Evolutionary conservation across 2,888 invertebrate species (phyloP).

Genomic region (Campoplex nolae): DNA sequence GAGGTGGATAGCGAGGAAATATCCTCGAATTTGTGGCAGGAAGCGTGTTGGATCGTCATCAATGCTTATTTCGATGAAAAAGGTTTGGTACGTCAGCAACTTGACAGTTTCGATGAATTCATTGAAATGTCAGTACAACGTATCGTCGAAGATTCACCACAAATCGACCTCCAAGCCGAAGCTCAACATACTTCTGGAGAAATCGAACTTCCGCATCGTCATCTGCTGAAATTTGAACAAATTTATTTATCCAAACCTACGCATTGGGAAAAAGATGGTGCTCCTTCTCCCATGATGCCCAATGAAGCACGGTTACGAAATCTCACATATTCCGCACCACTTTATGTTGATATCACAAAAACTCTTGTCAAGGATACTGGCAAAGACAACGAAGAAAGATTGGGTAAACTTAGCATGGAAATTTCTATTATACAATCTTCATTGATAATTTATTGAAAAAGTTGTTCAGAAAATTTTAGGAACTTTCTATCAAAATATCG

Average conservation of each 20-base stretch:
- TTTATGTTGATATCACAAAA: slow-evolving; percentile 99
- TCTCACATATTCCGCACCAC: slow-evolving; percentile 98
- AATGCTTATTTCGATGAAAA: slow-evolving; percentile 99
- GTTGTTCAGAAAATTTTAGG: too few relatives aligned
- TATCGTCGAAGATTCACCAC: slow-evolving; percentile 99
- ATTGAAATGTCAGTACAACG: slow-evolving; percentile 99
- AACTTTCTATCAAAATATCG: not conserved
- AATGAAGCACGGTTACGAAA: slow-evolving; percentile 99
- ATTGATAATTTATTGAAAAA: too few relatives aligned
- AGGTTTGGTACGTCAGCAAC: slow-evolving; percentile 98
- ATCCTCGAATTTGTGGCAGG: slow-evolving; percentile 99
- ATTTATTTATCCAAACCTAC: slow-evolving; percentile 99
- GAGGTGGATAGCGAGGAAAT: slow-evolving; percentile 98
- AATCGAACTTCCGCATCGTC: slow-evolving; percentile 94
- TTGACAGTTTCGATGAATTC: slow-evolving; percentile 99
- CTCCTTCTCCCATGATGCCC: slow-evolving; percentile 99
- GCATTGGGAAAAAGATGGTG: slow-evolving; percentile 99
- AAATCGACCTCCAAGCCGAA: slow-evolving; percentile 98
- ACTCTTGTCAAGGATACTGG: slow-evolving; percentile 96
- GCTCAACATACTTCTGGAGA: slow-evolving; percentile 98
- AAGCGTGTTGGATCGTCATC: slow-evolving; percentile 99
- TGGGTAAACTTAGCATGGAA: slow-evolving; percentile 85
- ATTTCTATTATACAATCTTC: not conserved
- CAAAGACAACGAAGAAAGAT: slow-evolving; percentile 95
- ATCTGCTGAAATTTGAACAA: slow-evolving; percentile 98